Evolutionary conservation across 2,113 vertebrate genomes (phyloP), one percentile per base, ranked within the genome.

Genomic region (Bambusicola thoracicus): DNA sequence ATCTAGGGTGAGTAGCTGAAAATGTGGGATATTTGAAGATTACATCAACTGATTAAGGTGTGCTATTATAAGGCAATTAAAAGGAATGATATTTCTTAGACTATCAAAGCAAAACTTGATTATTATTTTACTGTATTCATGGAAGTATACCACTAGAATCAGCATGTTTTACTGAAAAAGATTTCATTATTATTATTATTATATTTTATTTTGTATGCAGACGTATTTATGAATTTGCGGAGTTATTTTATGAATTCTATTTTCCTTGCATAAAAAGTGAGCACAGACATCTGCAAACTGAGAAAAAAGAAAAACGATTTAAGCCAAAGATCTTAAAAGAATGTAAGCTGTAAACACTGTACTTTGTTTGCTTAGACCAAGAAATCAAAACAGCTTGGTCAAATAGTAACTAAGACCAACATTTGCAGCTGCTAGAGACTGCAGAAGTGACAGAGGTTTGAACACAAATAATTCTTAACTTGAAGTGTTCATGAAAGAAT

Each of bases 231-330:
- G 13, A 63, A 65, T 78, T 92, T 89, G 46, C 43, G 90, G 56
- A 95, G 51, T 80, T 95, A 72, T 85, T 95, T 91, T 0, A 75
- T 74, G 34, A 87, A 66, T 55, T 73, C 7, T 67, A 30, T 77
- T 89, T 88, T 85, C 32, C 36, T 89, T 84, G 38, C 25, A 85
- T 74, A 84, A 96, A 87, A 85, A 68, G 36, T 90, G 44, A 89
- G 70, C 62, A 49, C 49, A 40, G n/a, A 81, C 24, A 12, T 58
- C 65, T 61, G 30, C 34, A 87, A 84, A 72, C 53, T 76, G 62
- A 89, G 53, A 78, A 77, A 36, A 61, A 81, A 83, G 53, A 84
- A 68, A 18, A 83, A 40, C 48, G 10, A 53, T 40, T 14, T 43
- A 41, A 62, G 53, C 36, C 30, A 90, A 84, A 81, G 74, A 25